Conservation (phyloP, 2,888 invertebrate genomes). For the Omphaloscelis lunosa region DNA sequence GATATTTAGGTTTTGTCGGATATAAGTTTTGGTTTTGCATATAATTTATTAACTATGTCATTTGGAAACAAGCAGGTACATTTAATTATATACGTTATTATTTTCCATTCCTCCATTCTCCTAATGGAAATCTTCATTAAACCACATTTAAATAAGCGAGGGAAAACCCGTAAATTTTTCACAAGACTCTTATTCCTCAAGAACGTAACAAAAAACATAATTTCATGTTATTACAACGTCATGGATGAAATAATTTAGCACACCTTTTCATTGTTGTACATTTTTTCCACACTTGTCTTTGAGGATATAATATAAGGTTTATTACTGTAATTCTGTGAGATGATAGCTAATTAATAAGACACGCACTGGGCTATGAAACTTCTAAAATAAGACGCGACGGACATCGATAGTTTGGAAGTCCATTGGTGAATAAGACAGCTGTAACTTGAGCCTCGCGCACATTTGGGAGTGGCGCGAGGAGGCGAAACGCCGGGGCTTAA, state of each 20-base stretch:
- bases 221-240: not conserved
- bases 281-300: constrained; percentile 18
- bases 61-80: not conserved
- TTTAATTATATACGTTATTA: not conserved
- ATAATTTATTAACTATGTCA: not conserved
- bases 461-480: no score
- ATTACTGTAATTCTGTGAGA: constrained; percentile 25
- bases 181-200: not conserved
- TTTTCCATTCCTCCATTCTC: no score
- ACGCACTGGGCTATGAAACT: not conserved
- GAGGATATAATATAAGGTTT: constrained; percentile 21
- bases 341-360: constrained; percentile 7
- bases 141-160: not conserved
- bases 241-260: constrained; percentile 18
- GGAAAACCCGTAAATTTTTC: constrained; percentile 1
- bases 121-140: not conserved
- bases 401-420: not conserved
- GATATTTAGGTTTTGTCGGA: not conserved
- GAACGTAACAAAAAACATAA: not conserved
- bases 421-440: not conserved
- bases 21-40: not conserved
- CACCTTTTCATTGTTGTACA: constrained; percentile 33
- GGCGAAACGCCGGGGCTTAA: no score
- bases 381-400: not conserved
- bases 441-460: not conserved